phyloP scores from a whole-genome alignment of 2,797 vertebrate species.

The Alcedo atthis region DNA sequence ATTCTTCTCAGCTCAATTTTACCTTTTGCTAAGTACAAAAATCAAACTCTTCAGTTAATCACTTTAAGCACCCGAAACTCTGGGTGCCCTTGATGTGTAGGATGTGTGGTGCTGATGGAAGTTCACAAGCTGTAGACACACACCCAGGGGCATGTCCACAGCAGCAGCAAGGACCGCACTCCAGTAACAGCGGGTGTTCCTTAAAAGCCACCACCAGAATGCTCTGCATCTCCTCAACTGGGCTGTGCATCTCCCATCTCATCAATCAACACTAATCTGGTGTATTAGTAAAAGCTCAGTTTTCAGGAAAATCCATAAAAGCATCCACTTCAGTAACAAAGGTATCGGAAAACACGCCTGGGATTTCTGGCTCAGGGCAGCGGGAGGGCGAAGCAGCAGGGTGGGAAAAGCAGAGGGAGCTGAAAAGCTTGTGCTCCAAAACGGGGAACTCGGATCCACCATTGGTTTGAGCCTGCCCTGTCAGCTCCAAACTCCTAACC shows the following conservation, averaged over 20 bases:
- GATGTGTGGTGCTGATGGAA: not conserved
- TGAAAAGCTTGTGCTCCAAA: not conserved
- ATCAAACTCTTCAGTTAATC: not conserved
- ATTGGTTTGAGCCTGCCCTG: not conserved
- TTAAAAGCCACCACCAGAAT: not conserved
- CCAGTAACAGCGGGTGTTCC: not conserved
- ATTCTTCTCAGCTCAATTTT: not conserved
- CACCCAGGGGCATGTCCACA: not conserved
- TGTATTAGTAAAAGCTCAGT: conserved; percentile 52
- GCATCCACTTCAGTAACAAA: conserved; percentile 6
- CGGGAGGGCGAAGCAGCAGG: not conserved
- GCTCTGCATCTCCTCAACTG: not conserved
- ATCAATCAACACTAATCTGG: conserved; percentile 39
- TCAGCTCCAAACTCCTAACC: not conserved
- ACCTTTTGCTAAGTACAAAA: not conserved
- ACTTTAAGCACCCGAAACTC: not conserved
- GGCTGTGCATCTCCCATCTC: not conserved
- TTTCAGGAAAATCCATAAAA: conserved; percentile 55
- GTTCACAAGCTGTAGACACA: not conserved
- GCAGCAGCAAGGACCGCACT: not conserved
- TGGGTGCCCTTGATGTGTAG: not conserved
- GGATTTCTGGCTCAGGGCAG: not conserved
- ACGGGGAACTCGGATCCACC: rapidly evolving
- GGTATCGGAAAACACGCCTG: not conserved
- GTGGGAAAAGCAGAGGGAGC: not conserved